Percentiles rank a stretch among this genome's conserved stretches.
phyloP scores from a whole-genome alignment of 2,113 vertebrate species.

The Xiphias gladius region DNA sequence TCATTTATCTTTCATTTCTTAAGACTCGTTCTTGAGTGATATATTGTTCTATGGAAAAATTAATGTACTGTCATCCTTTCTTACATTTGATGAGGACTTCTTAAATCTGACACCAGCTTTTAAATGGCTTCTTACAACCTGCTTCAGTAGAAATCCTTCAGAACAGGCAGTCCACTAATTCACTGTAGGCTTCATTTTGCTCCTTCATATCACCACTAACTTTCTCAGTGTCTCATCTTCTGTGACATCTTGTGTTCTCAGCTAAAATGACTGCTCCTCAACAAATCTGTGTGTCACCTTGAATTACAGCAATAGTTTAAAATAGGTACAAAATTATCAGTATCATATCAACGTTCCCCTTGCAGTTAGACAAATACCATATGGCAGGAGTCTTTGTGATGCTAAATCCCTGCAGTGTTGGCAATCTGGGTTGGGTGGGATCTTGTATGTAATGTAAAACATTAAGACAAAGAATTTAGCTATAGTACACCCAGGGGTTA shows the following conservation, averaged over 20 bases:
- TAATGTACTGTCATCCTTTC: slow-evolving; percentile 25
- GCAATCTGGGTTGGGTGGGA: slow-evolving; percentile 36
- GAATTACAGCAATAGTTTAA: slow-evolving; percentile 33
- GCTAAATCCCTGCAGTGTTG: slow-evolving; percentile 53
- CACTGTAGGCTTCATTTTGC: slow-evolving; percentile 16
- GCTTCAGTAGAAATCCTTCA: slow-evolving; percentile 36
- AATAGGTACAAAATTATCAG: slow-evolving; percentile 40
- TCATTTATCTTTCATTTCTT: slow-evolving; percentile 25
- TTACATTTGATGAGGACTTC: slow-evolving; percentile 36
- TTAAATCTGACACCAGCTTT: slow-evolving; percentile 49
- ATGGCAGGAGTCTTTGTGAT: slow-evolving; percentile 58
- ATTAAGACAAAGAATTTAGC: slow-evolving; percentile 5
- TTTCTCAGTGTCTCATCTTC: slow-evolving; percentile 9
- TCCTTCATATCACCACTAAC: slow-evolving; percentile 25
- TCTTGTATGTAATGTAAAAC: slow-evolving; percentile 35
- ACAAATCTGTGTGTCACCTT: slow-evolving; percentile 36
- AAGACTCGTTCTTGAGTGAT: slow-evolving; percentile 10
- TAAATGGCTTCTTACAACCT: slow-evolving; percentile 25
- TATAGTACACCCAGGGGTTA: not conserved
- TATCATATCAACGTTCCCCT: slow-evolving; percentile 37
- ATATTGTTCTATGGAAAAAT: slow-evolving; percentile 28
- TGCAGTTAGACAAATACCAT: slow-evolving; percentile 64
- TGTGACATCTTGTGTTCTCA: slow-evolving; percentile 26
- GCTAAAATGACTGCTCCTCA: slow-evolving; percentile 36
- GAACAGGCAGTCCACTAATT: slow-evolving; percentile 19